These are phyloP conservation scores for Anser cygnoides DNA, from an alignment of 2,113 vertebrate species.

Conservation along the genomic window DNA sequence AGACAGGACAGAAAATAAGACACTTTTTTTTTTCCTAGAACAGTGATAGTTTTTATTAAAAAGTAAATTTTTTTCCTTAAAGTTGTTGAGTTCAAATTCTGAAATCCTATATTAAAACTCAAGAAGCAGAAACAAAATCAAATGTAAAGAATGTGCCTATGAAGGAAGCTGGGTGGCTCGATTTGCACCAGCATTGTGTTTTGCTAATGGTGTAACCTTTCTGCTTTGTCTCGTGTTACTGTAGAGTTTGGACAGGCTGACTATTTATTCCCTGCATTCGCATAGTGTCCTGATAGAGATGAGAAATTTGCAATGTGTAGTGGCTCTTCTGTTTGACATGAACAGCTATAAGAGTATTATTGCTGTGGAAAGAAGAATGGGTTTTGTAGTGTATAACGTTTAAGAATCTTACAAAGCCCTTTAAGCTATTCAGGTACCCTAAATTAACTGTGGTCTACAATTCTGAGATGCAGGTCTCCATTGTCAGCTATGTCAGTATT, in stretches of 20 bases:
- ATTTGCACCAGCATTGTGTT: fast-evolving
- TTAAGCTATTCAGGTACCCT: neutral
- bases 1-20: neutral
- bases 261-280: neutral
- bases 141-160: neutral
- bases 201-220: fast-evolving
- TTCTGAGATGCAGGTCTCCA: neutral
- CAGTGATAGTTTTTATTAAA: neutral
- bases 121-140: neutral
- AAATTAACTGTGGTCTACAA: neutral
- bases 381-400: neutral
- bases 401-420: neutral
- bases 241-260: neutral
- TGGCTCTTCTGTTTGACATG: neutral
- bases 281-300: neutral
- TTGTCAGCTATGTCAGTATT: neutral
- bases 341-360: neutral
- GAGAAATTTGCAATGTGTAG: neutral
- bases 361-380: neutral
- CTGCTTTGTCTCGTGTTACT: neutral
- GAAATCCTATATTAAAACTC: neutral
- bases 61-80: no score
- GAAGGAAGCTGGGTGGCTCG: neutral
- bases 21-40: neutral
- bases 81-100: neutral